Percentiles rank a stretch among this genome's conserved stretches.
These are phyloP conservation scores for Pocillopora damicornis DNA, from an alignment of 64 coral and sea anemone species.

Conservation along the genomic window DNA sequence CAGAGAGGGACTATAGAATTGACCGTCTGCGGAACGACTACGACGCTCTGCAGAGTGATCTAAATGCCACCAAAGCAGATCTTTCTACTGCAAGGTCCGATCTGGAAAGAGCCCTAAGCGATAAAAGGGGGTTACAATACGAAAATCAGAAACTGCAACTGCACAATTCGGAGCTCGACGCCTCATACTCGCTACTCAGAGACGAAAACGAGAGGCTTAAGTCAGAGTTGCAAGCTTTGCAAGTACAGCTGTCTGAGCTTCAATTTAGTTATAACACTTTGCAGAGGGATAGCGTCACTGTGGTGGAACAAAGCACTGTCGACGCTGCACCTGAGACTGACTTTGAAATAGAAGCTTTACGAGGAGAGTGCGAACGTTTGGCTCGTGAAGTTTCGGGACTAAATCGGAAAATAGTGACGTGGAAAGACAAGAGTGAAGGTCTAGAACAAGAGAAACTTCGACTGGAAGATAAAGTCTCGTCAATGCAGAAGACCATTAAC, in stretches of 20 bases:
- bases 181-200: slow-evolving; percentile 54
- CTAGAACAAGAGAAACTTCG: slow-evolving; percentile 73
- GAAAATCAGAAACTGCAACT: slow-evolving; percentile 66
- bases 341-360: slow-evolving; percentile 74
- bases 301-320: slow-evolving; percentile 19
- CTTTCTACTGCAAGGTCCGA: slow-evolving; percentile 32
- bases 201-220: slow-evolving; percentile 86
- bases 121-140: slow-evolving; percentile 59
- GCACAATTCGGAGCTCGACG: slow-evolving; percentile 68
- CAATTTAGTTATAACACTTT: slow-evolving; percentile 40
- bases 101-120: slow-evolving; percentile 51
- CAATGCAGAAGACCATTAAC: slow-evolving; percentile 61
- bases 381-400: slow-evolving; percentile 66
- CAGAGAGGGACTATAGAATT: slow-evolving; percentile 54
- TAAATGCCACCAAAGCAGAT: slow-evolving; percentile 56
- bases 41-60: slow-evolving; percentile 45
- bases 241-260: slow-evolving; percentile 72
- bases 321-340: slow-evolving; percentile 50
- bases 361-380: slow-evolving; percentile 76
- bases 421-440: slow-evolving; percentile 69
- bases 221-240: slow-evolving; percentile 45
- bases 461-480: slow-evolving; percentile 53
- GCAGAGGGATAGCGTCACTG: slow-evolving; percentile 45
- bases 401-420: slow-evolving; percentile 60
- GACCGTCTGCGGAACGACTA: slow-evolving; percentile 75